Base-by-base conservation (phyloP, 37 sponge, comb jelly and placozoan genomes). In the Haliclona indistincta region DNA sequence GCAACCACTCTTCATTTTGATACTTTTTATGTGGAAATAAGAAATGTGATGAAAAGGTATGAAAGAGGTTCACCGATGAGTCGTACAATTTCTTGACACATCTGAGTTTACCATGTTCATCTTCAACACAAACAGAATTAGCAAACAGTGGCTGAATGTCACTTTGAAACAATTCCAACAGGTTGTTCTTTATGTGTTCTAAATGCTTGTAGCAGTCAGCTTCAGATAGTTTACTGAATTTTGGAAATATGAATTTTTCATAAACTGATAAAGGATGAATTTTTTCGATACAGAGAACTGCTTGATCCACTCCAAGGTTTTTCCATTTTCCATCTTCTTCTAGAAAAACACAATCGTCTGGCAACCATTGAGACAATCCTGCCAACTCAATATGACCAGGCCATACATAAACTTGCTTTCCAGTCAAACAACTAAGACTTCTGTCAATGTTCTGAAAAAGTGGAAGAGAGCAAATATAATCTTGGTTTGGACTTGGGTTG, bases 61-160 rank as follows among this genome's bases (percentile, higher is more conserved):
- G 11, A 58, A 73, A 58, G 23, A 73, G 33, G 7, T 15, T 2
- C n/a, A 35, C 41, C 7, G 33, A 26, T 17, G 58, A 58, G 17
- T 73, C 74, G 55, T 58, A 58, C 19, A 73, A 73, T n/a, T 73
- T 28, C 25, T 3, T 33, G 13, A 73, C 43, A 37, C 58, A 58
- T 56, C 23, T 38, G 11, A 73, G 44, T 13, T 34, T 22, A 17
- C 51, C 51, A 17, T 15, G 10, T 47, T 47, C 51, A 15, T 47
- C 15, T 10, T 61, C 13, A 15, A 64, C 20, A 15, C 51, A 47
- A 17, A 47, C 10, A 47, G 51, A 10, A 17, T 47, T 47, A 15
- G 10, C 10, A 47, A 47, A 47, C 51, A 47, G 10, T 10, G 10
- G 51, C 29, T 64, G 51, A 15, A 28, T 11, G 8, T 61, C 25